Evolutionary conservation across 2,888 invertebrate species (phyloP).

Genomic region (Caenorhabditis sp.): DNA sequence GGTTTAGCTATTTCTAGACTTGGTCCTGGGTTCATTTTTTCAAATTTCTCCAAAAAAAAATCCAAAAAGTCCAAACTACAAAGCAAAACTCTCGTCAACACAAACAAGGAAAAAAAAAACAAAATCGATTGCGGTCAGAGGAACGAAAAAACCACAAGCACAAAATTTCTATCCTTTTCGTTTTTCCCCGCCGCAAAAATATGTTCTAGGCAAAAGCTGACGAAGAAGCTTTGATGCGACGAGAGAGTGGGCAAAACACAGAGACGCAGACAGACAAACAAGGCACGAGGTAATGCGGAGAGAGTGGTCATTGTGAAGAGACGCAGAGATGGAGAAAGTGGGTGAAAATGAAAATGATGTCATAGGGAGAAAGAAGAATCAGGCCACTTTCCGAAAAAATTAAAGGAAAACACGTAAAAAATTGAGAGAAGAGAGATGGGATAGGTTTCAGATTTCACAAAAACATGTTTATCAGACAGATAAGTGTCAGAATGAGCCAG

Average conservation of each 20-base stretch:
- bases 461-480: too few relatives aligned
- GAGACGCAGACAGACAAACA: conserved; percentile 3
- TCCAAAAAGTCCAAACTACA: too few relatives aligned
- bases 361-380: conserved; percentile 2
- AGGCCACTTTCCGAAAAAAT: neutral
- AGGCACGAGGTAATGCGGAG: conserved; percentile 11
- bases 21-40: too few relatives aligned
- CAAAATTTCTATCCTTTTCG: neutral
- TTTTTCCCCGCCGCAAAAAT: neutral
- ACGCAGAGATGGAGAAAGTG: neutral
- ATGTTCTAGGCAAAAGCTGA: neutral
- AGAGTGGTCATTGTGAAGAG: neutral
- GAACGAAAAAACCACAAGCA: neutral
- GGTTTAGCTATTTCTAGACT: too few relatives aligned
- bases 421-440: neutral
- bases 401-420: neutral
- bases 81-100: too few relatives aligned
- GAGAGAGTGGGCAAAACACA: conserved; percentile 1
- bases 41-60: too few relatives aligned
- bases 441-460: neutral
- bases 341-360: neutral
- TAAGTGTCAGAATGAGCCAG: too few relatives aligned
- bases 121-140: neutral
- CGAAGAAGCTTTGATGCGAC: conserved; percentile 1
- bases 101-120: too few relatives aligned